phyloP scores from a whole-genome alignment of 1,140 invertebrate genomes.

The Pteromalus puparum region DNA sequence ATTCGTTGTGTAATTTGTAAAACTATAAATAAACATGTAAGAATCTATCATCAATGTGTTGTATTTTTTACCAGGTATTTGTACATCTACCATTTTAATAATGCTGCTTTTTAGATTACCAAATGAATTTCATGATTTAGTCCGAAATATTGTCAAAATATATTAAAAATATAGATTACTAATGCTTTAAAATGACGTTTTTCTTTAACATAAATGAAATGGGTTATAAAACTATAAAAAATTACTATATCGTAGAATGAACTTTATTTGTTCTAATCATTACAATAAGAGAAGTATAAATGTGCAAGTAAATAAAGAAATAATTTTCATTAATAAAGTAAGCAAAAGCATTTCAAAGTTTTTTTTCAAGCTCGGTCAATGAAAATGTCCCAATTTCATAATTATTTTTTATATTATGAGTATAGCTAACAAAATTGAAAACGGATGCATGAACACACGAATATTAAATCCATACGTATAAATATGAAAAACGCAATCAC shows the following conservation, averaged over 20 bases:
- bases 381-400: background rate
- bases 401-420: background rate
- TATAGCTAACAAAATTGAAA: background rate
- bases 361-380: background rate
- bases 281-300: background rate
- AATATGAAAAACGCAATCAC: background rate
- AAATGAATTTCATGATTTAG: background rate
- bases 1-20: conserved; percentile 46
- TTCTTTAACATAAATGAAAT: background rate
- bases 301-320: background rate
- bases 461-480: background rate
- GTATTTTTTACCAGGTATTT: background rate
- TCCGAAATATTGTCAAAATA: background rate
- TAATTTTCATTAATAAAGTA: background rate
- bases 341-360: background rate
- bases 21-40: conserved; percentile 26
- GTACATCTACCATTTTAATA: background rate
- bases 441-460: background rate
- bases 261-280: background rate
- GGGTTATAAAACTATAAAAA: background rate
- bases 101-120: background rate
- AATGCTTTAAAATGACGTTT: background rate
- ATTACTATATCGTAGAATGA: background rate
- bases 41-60: conserved; percentile 26
- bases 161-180: background rate